Base-by-base conservation (phyloP, 1,140 invertebrate genomes). In the Drosophila subpulchrella region DNA sequence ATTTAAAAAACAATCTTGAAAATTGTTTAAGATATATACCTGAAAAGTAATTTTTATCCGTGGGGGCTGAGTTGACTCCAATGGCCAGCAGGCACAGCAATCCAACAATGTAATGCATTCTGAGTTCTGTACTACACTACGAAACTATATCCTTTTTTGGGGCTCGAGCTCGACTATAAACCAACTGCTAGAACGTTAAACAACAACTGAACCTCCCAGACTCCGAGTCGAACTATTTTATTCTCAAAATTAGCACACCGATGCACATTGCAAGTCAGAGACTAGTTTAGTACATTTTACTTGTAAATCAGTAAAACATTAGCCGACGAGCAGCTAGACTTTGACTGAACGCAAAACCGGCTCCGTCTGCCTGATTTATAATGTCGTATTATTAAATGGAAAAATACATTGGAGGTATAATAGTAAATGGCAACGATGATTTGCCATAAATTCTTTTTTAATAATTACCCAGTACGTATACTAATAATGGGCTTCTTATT, bases 331-430 rank as follows among this genome's bases (percentile, higher is more conserved):
- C 74, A 42, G 56, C 56, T 73, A 58, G 66, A 86, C 83, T 82
- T 88, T 70, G 72, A 77, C 84, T 83, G 77, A 85, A 61, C 60
- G 53, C 44, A 61, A 80, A 88, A 89, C 83, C 84, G 83, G 84
- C 83, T 83, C 48, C 27, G 48, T 70, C 44, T 54, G 50, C 36
- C 71, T 56, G 63, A 73, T 67, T 83, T 88, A 82, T 88, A 89
- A 76, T 86, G 59, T 66, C 78, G 59, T 78, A 76, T 86, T 81
- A 88, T 88, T 82, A 73, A 68, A 54, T 88, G 42, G 47, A 60
- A 72, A 78, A 71, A 32, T 55, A 30, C 46, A 77, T 68, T 46
- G 67, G 57, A 50, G 44, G 20, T 27, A 34, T 57, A 50, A 46
- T 46, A 46, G 30, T 54, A 46, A 50, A 62, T 32, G 44, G 15